These are phyloP conservation scores for Mugil cephalus DNA, from an alignment of 2,113 vertebrate genomes.

Conservation along the genomic window DNA sequence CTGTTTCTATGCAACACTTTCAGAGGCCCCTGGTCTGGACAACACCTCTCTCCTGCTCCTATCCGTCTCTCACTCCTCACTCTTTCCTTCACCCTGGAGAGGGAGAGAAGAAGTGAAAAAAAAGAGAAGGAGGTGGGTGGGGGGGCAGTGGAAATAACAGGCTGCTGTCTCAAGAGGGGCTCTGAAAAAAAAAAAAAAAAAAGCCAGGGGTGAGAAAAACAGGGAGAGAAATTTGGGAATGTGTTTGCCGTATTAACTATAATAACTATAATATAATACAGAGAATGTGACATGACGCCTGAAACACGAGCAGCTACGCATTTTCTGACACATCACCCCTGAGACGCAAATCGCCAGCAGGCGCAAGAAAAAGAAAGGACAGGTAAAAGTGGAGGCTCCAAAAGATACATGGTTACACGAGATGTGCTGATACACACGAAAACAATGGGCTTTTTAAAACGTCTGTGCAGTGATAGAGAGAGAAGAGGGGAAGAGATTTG, in stretches of 20 bases:
- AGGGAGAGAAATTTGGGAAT: slow-evolving; percentile 62
- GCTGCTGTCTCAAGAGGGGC: slow-evolving; percentile 80
- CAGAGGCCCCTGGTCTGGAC: slow-evolving; percentile 79
- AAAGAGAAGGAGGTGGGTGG: slow-evolving; percentile 39
- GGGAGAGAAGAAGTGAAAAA: slow-evolving; percentile 72
- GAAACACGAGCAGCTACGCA: slow-evolving; percentile 7
- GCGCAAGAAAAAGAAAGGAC: slow-evolving; percentile 33
- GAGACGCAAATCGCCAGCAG: background rate
- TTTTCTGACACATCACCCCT: slow-evolving; percentile 29
- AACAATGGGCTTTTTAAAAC: slow-evolving; percentile 82
- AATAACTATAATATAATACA: too few species aligned
- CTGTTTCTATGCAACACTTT: slow-evolving; percentile 81
- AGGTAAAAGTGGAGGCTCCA: slow-evolving; percentile 41
- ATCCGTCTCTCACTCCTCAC: slow-evolving; percentile 84
- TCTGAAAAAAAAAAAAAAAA: slow-evolving; percentile 60
- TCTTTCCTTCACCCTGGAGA: slow-evolving; percentile 84
- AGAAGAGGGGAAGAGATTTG: slow-evolving; percentile 77
- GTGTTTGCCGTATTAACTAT: slow-evolving; percentile 61
- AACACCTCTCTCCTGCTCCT: slow-evolving; percentile 81
- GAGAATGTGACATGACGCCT: slow-evolving; percentile 46
- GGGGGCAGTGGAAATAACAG: slow-evolving; percentile 83
- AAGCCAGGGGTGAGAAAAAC: slow-evolving; percentile 59
- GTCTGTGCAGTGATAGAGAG: slow-evolving; percentile 74
- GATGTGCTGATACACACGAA: slow-evolving; percentile 78
- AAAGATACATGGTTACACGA: slow-evolving; percentile 62